Evolutionary conservation across 2,797 vertebrate species (phyloP).

Genomic region (Halcyon chelicuti): DNA sequence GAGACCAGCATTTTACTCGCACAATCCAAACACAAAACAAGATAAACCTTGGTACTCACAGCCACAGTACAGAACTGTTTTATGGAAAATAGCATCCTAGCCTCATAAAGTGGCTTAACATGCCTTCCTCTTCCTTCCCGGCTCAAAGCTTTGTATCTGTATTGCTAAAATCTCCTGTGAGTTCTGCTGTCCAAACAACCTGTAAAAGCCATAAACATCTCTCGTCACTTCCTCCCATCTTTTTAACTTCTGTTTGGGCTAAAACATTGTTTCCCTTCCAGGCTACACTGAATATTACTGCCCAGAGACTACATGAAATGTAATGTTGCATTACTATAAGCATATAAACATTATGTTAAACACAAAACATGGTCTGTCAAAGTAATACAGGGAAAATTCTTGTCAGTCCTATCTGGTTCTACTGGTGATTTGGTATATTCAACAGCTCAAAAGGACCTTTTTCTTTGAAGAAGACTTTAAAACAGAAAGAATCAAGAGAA

Average conservation of each 20-base stretch:
- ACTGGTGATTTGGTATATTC: background rate
- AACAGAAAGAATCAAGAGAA: slow-evolving; percentile 42
- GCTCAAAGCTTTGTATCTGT: background rate
- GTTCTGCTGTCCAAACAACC: slow-evolving; percentile 9
- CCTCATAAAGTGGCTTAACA: background rate
- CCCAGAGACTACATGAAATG: background rate
- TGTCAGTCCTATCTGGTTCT: background rate
- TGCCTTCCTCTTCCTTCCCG: background rate
- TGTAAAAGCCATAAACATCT: background rate
- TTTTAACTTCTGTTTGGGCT: background rate
- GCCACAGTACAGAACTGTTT: background rate
- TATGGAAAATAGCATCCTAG: background rate
- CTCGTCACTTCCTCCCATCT: background rate
- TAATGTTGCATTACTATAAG: background rate
- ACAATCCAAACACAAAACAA: slow-evolving; percentile 2
- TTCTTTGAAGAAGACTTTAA: background rate
- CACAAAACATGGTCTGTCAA: background rate
- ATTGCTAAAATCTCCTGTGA: background rate
- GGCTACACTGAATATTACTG: background rate
- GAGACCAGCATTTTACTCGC: slow-evolving; percentile 38
- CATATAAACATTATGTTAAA: background rate
- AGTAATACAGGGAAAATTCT: background rate
- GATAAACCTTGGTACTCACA: background rate
- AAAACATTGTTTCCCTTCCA: background rate
- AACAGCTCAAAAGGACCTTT: background rate